phyloP scores from a whole-genome alignment of 2,888 invertebrate species.

The Xestia ashworthii region DNA sequence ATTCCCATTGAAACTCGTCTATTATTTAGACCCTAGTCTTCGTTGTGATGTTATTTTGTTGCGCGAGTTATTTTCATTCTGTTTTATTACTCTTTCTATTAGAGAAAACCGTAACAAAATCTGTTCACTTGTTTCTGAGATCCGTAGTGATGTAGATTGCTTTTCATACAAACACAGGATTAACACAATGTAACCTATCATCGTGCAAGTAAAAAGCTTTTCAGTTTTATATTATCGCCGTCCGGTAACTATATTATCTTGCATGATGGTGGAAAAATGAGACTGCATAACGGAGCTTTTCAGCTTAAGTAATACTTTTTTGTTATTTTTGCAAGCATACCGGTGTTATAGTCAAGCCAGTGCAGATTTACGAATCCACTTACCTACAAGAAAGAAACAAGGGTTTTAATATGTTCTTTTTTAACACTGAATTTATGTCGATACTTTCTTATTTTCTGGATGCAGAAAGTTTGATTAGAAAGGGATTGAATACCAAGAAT shows the following conservation, averaged over 20 bases:
- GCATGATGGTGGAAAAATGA: slow-evolving; percentile 18
- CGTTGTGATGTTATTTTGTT: no score
- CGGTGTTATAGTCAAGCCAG: neutral
- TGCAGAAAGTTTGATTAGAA: neutral
- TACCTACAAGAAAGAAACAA: neutral
- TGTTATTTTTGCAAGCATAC: slow-evolving; percentile 16
- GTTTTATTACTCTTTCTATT: no score
- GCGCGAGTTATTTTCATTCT: no score
- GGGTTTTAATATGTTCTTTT: neutral
- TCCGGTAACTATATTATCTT: slow-evolving; percentile 26
- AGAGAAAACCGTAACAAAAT: no score
- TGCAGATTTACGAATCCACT: neutral
- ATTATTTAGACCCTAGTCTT: no score
- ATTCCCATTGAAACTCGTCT: no score
- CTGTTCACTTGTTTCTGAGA: no score
- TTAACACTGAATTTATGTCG: neutral
- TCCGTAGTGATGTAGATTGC: neutral
- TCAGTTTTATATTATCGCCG: slow-evolving; percentile 19
- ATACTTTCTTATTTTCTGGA: neutral
- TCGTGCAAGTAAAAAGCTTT: slow-evolving; percentile 16
- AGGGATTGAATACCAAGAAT: neutral
- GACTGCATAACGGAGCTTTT: slow-evolving; percentile 16
- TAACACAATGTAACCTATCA: slow-evolving; percentile 8
- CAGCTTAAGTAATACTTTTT: neutral
- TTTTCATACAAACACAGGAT: neutral